A percentile compares a stretch with the other conserved stretches of the same genome.
Conservation (phyloP, 2,113 vertebrate genomes). For the Mustelus asterias region DNA sequence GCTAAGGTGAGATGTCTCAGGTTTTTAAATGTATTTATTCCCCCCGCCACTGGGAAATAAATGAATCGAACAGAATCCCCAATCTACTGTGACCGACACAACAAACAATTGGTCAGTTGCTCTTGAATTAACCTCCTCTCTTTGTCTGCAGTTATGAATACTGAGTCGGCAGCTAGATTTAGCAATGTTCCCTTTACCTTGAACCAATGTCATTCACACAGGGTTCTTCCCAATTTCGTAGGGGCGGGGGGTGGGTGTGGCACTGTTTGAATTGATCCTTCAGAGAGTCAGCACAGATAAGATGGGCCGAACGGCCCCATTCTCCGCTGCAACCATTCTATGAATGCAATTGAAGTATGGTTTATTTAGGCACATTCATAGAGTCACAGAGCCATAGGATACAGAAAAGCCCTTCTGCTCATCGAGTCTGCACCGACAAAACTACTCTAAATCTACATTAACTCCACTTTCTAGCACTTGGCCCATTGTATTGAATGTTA, state of each 20-base stretch:
- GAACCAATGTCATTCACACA: neutral
- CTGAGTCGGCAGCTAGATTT: neutral
- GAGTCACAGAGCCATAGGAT: too few relatives aligned
- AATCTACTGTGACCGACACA: neutral
- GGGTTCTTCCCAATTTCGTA: neutral
- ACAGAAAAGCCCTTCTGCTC: too few relatives aligned
- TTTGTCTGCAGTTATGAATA: neutral
- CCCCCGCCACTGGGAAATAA: neutral
- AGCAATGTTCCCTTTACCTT: neutral
- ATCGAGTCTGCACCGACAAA: too few relatives aligned
- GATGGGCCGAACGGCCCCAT: too few relatives aligned
- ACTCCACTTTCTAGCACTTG: too few relatives aligned
- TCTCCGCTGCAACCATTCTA: neutral
- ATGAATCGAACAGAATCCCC: neutral
- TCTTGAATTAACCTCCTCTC: neutral
- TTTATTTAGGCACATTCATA: neutral
- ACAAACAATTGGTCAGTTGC: neutral
- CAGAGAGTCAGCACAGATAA: neutral
- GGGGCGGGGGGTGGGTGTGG: neutral
- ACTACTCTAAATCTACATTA: too few relatives aligned
- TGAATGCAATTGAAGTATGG: neutral
- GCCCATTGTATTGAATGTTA: too few relatives aligned
- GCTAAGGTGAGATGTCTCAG: neutral
- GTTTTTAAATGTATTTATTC: too few relatives aligned
- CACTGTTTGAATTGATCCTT: neutral